Base-by-base conservation (phyloP, 1,140 invertebrate species). In the Charaxes varanes region DNA sequence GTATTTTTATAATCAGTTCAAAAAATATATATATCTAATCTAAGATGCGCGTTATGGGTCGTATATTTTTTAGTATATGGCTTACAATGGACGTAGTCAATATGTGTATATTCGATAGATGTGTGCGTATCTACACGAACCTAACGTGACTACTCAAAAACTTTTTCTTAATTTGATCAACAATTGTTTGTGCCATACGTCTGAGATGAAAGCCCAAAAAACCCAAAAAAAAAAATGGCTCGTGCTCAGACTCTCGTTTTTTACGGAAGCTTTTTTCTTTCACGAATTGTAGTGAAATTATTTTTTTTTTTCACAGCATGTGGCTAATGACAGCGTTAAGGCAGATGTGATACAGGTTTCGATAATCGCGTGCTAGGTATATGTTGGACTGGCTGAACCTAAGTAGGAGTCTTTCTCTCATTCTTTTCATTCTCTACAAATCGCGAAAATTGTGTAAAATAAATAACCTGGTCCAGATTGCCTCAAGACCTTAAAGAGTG, bases 211-310 rank as follows among this genome's bases (percentile, higher is more conserved):
- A 62, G n/a, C n/a, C n/a, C n/a, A 49, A 52, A 54, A 60, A 49
- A 53, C 32, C 41, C 32, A 32, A 46, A 52, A 61, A 76, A 70
- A 73, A 66, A 49, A 42, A 26, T 53, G 55, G 67, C 77, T 71
- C 77, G 77, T 79, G 73, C 74, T 53, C 50, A 59, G 45, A 76
- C 77, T 77, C 68, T 78, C 70, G 56, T 74, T 74, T 78, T 74
- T 80, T 71, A 63, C 38, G 59, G 62, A 70, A 73, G 59, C 54
- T 32, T 37, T 51, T 41, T 52, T 51, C 33, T 33, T 63, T 53
- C 49, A 46, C 41, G 41, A 44, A 58, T 62, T 62, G 43, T 17
- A 62, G 59, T 68, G 70, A 70, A 74, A 70, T 72, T 65, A 34
- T 35, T 34, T 11, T 19, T 52, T 44, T 48, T 49, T 48, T 37